Percentiles rank a stretch among this genome's conserved stretches.
These are phyloP conservation scores for Aphelocoma californica DNA, from an alignment of 2,797 vertebrate genomes.

Conservation along the genomic window DNA sequence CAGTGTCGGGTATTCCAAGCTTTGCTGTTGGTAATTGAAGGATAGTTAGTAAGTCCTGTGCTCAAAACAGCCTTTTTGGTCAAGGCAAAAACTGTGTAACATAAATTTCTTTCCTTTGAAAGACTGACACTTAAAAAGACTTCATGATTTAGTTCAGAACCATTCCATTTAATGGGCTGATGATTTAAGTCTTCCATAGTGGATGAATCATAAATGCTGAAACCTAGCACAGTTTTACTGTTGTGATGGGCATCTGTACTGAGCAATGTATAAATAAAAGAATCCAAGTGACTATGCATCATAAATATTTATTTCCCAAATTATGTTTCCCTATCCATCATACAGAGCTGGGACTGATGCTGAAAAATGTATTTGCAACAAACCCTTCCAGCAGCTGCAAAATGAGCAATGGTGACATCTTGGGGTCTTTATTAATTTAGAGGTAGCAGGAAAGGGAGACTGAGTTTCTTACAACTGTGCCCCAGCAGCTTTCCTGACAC, in stretches of 20 bases:
- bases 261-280: constrained; percentile 48
- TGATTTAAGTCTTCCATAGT: constrained; percentile 40
- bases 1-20: background rate
- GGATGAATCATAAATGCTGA: constrained; percentile 42
- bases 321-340: constrained; percentile 34
- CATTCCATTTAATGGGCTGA: constrained; percentile 11
- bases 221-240: constrained; percentile 15
- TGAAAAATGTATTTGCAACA: constrained; percentile 29
- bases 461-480: constrained; percentile 5
- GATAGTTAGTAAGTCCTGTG: background rate
- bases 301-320: constrained; percentile 66
- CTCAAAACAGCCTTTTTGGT: constrained; percentile 1
- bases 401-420: constrained; percentile 7
- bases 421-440: constrained; percentile 9
- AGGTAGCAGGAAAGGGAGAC: background rate
- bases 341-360: background rate
- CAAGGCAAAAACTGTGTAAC: background rate
- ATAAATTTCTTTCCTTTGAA: constrained; percentile 21
- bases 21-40: background rate
- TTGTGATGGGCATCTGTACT: constrained; percentile 17
- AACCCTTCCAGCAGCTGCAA: background rate
- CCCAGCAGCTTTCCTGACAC: background rate
- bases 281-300: background rate
- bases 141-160: constrained; percentile 46
- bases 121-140: constrained; percentile 35